phyloP scores from a whole-genome alignment of 2,888 invertebrate genomes.

The Oasisia sp. region DNA sequence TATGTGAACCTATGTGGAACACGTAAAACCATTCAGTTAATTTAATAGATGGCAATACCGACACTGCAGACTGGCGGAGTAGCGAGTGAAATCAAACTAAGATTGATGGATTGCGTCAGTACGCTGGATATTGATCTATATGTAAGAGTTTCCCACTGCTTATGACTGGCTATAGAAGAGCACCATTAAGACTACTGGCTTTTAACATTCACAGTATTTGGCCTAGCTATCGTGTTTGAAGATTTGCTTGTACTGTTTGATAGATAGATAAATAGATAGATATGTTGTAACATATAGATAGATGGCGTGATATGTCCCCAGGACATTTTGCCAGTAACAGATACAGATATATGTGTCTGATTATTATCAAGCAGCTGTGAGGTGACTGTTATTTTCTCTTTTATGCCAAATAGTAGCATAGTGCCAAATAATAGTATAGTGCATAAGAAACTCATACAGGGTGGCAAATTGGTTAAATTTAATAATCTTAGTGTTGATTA shows the following conservation, averaged over 20 bases:
- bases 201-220: not conserved
- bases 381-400: not conserved
- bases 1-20: not conserved
- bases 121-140: not conserved
- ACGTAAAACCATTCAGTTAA: conserved; percentile 9
- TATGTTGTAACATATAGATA: too few species aligned
- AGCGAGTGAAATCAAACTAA: not conserved
- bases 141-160: not conserved
- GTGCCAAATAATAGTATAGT: too few species aligned
- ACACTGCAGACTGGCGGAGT: not conserved
- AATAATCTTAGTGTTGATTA: too few species aligned
- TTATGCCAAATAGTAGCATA: too few species aligned
- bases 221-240: not conserved
- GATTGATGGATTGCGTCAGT: not conserved
- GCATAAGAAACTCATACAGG: too few species aligned
- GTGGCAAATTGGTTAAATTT: too few species aligned
- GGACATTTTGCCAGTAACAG: too few species aligned
- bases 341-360: not conserved
- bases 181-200: not conserved
- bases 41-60: not conserved
- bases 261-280: too few species aligned
- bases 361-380: not conserved
- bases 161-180: not conserved
- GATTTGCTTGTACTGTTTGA: not conserved
- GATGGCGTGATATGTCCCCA: too few species aligned